Conservation (phyloP, 2,888 invertebrate species). For the Plagiodera versicolora region DNA sequence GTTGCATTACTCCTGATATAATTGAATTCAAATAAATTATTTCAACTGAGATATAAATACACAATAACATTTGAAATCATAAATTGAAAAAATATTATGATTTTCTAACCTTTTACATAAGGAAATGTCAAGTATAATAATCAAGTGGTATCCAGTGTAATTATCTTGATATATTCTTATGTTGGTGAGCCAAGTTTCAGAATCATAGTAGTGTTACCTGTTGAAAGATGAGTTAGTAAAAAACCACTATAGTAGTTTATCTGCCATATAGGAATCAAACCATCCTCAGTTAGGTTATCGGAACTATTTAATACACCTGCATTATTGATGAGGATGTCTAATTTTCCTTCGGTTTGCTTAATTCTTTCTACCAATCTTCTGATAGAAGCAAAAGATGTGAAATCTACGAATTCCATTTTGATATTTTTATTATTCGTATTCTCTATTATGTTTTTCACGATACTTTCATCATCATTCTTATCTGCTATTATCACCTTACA, state of each 20-base stretch:
- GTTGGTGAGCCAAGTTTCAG: background rate
- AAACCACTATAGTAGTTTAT: slow-evolving; percentile 73
- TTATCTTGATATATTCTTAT: no score
- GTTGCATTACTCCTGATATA: no score
- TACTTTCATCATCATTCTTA: slow-evolving; percentile 36
- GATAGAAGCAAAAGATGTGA: slow-evolving; percentile 60
- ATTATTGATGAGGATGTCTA: slow-evolving; percentile 68
- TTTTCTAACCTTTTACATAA: no score
- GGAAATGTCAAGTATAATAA: no score
- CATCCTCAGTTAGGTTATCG: slow-evolving; percentile 56
- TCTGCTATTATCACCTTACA: slow-evolving; percentile 60
- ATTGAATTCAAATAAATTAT: no score
- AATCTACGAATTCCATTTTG: slow-evolving; percentile 55
- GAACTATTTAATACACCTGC: slow-evolving; percentile 63
- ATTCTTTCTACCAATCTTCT: slow-evolving; percentile 64
- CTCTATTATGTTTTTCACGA: slow-evolving; percentile 40
- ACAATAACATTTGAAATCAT: no score
- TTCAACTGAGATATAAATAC: no score
- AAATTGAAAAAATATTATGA: no score
- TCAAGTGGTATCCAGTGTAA: no score
- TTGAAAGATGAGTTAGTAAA: slow-evolving; percentile 66
- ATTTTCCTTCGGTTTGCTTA: slow-evolving; percentile 56
- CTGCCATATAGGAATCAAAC: slow-evolving; percentile 65
- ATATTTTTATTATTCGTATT: slow-evolving; percentile 48
- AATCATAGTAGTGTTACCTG: slow-evolving; percentile 47